Percentiles rank a stretch among this genome's conserved stretches.
phyloP scores from a whole-genome alignment of 2,797 vertebrate species.

The Crocidura indochinensis region DNA sequence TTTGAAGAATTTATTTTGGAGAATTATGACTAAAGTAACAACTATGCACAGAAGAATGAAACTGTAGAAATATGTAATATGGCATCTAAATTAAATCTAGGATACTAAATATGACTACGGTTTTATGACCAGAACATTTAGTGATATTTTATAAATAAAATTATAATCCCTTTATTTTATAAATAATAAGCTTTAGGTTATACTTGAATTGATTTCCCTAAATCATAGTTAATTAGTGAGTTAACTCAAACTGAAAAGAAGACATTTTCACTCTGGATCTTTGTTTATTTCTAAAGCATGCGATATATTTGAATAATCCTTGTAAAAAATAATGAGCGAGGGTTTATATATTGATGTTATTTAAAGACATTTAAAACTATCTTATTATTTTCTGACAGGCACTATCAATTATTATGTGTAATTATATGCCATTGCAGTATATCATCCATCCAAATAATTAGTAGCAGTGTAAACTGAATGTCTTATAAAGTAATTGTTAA shows the following conservation, averaged over 20 bases:
- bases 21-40: background rate
- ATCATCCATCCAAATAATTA: slow-evolving; percentile 19
- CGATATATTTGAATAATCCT: background rate
- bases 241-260: background rate
- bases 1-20: slow-evolving; percentile 54
- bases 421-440: background rate
- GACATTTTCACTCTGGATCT: background rate
- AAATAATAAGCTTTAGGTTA: slow-evolving; percentile 22
- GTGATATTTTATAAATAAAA: slow-evolving; percentile 14
- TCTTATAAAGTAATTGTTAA: background rate
- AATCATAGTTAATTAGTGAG: background rate
- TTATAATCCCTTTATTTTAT: background rate
- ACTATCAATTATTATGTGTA: background rate
- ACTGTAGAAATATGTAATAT: too few species aligned
- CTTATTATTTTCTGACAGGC: background rate
- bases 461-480: background rate
- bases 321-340: slow-evolving; percentile 15
- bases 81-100: too few species aligned
- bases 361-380: background rate
- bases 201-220: background rate
- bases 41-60: too few species aligned
- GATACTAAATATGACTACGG: background rate
- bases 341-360: background rate
- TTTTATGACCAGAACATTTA: background rate
- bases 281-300: slow-evolving; percentile 15